These are phyloP conservation scores for Littorina saxatilis DNA, from an alignment of 1,140 invertebrate genomes.

Conservation along the genomic window DNA sequence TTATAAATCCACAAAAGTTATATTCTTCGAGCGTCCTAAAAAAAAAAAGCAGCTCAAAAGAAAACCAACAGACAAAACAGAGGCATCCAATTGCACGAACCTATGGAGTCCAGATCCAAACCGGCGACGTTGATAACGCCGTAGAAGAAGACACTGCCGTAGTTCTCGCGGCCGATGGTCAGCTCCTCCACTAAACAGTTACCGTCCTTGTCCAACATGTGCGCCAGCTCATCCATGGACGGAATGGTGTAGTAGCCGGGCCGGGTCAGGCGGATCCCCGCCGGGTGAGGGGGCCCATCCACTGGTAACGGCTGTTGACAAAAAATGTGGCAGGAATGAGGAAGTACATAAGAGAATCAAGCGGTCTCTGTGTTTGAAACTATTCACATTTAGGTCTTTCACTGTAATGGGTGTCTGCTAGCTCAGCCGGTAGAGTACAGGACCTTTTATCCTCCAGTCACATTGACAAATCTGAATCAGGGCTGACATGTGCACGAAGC, in stretches of 20 bases:
- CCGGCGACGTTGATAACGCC: constrained; percentile 89
- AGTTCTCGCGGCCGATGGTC: constrained; percentile 91
- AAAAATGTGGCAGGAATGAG: background rate
- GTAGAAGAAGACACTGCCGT: constrained; percentile 93
- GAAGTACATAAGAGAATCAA: too few species aligned
- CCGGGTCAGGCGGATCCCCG: constrained; percentile 77
- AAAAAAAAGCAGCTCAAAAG: too few species aligned
- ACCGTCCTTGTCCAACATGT: constrained; percentile 82
- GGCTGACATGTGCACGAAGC: too few species aligned
- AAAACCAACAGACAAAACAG: too few species aligned
- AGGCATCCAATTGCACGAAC: constrained; percentile 75
- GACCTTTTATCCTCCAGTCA: too few species aligned
- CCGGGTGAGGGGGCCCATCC: constrained; percentile 74
- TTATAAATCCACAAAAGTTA: too few species aligned
- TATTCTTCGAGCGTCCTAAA: too few species aligned
- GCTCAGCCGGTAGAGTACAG: too few species aligned
- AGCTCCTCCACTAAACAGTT: constrained; percentile 92
- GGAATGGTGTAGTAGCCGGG: constrained; percentile 93
- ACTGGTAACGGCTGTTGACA: constrained; percentile 24
- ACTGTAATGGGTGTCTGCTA: too few species aligned
- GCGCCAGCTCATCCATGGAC: constrained; percentile 83
- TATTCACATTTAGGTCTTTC: too few species aligned
- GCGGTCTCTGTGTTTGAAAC: too few species aligned
- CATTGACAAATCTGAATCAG: too few species aligned
- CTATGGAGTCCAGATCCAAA: constrained; percentile 91